Conservation (phyloP, 2,888 invertebrate genomes). For the Crossocerus cetratus region DNA sequence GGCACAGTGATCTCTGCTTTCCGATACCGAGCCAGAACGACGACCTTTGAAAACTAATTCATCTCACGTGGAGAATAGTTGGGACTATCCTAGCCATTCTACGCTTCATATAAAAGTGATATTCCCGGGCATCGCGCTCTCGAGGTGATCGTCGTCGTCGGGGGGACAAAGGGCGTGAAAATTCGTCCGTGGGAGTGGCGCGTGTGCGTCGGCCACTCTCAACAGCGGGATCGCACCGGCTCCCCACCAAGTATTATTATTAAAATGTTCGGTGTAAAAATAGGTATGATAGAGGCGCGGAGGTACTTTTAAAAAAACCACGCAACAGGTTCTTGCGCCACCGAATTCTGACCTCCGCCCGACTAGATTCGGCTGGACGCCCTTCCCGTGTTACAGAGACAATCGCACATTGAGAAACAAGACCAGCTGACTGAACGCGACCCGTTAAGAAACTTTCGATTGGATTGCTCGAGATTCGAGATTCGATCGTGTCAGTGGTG, state of each 20-base stretch:
- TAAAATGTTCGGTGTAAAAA: constrained; percentile 75
- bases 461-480: background rate
- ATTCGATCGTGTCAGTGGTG: background rate
- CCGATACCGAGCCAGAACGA: no score
- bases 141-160: constrained; percentile 54
- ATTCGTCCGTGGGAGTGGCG: constrained; percentile 16
- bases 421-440: no score
- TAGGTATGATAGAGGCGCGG: constrained; percentile 65
- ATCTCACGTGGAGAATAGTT: constrained; percentile 7
- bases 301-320: constrained; percentile 30
- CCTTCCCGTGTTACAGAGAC: no score
- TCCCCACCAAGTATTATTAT: constrained; percentile 62
- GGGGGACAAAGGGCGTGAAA: constrained; percentile 35
- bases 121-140: constrained; percentile 45
- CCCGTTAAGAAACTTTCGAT: no score
- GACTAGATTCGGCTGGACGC: no score
- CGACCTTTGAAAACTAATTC: no score
- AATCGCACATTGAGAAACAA: no score
- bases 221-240: constrained; percentile 19
- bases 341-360: no score
- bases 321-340: no score
- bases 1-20: no score
- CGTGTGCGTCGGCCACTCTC: constrained; percentile 41
- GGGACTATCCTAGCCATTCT: constrained; percentile 37
- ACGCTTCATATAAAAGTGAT: constrained; percentile 41